Conservation (phyloP, 2,888 invertebrate genomes). For the Mystacides longicornis region DNA sequence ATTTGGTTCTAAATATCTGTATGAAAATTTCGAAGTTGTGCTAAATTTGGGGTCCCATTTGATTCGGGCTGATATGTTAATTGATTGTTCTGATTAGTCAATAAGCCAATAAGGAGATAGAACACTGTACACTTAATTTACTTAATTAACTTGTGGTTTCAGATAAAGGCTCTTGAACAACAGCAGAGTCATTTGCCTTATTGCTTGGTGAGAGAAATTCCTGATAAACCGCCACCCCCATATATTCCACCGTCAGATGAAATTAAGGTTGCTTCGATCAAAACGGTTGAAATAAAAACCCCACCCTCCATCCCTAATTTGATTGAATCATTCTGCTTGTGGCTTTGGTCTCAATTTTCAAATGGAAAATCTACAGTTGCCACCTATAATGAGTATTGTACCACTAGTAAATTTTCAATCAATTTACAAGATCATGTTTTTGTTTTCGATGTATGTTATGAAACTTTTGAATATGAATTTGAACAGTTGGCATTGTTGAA, state of each 20-base stretch:
- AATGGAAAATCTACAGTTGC: not conserved
- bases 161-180: conserved; percentile 24
- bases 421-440: conserved; percentile 12
- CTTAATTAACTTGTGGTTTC: conserved; percentile 6
- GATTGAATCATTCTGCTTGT: conserved; percentile 15
- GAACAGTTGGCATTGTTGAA: not conserved
- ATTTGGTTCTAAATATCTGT: too few species aligned
- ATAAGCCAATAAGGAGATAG: too few species aligned
- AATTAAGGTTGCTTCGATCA: conserved; percentile 6
- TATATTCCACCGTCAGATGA: conserved; percentile 24
- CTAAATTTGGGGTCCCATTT: too few species aligned
- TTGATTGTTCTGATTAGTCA: too few species aligned
- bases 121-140: not conserved
- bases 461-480: conserved; percentile 18
- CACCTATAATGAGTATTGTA: conserved; percentile 5
- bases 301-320: not conserved
- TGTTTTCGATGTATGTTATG: conserved; percentile 23
- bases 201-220: conserved; percentile 24
- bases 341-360: conserved; percentile 17
- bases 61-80: too few species aligned
- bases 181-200: conserved; percentile 21
- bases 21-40: too few species aligned
- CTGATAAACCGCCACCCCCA: conserved; percentile 25
- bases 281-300: not conserved
- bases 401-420: not conserved